phyloP scores from a whole-genome alignment of 1,140 invertebrate genomes.

The Drosophila triauraria region DNA sequence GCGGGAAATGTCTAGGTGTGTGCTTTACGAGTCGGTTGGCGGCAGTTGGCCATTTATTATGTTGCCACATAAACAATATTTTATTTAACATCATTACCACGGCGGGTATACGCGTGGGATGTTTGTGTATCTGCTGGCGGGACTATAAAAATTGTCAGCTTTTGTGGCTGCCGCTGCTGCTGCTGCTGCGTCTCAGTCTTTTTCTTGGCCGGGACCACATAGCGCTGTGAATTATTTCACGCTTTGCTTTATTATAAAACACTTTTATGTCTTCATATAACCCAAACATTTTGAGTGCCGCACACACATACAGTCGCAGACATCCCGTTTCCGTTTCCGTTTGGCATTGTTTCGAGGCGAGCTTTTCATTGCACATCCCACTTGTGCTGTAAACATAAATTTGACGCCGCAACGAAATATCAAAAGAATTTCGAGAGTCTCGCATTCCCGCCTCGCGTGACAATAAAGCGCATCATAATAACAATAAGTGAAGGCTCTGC shows the following conservation, averaged over 20 bases:
- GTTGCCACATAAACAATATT: constrained; percentile 82
- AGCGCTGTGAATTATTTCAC: constrained; percentile 79
- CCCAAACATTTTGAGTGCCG: constrained; percentile 70
- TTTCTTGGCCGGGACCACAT: constrained; percentile 29
- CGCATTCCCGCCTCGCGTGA: constrained; percentile 51
- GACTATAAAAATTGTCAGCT: constrained; percentile 83
- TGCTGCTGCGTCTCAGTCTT: constrained; percentile 25
- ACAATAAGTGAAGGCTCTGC: constrained; percentile 54
- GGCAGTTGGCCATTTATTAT: constrained; percentile 80
- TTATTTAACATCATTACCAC: constrained; percentile 81
- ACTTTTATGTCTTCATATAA: constrained; percentile 83
- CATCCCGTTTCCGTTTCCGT: constrained; percentile 56
- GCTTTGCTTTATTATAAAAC: constrained; percentile 83
- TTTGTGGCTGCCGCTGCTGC: constrained; percentile 40
- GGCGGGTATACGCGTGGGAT: constrained; percentile 8
- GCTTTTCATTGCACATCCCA: constrained; percentile 73
- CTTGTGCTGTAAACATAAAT: constrained; percentile 79
- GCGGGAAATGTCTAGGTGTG: constrained; percentile 48
- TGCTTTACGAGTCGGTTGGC: constrained; percentile 73
- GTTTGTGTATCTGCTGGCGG: constrained; percentile 19
- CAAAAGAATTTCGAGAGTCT: constrained; percentile 48
- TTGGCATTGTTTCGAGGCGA: constrained; percentile 62
- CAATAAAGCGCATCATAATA: constrained; percentile 81
- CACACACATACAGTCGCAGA: constrained; percentile 2
- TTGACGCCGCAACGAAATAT: constrained; percentile 60